Evolutionary conservation across 2,888 invertebrate species (phyloP).

Genomic region (Chirona hameri): DNA sequence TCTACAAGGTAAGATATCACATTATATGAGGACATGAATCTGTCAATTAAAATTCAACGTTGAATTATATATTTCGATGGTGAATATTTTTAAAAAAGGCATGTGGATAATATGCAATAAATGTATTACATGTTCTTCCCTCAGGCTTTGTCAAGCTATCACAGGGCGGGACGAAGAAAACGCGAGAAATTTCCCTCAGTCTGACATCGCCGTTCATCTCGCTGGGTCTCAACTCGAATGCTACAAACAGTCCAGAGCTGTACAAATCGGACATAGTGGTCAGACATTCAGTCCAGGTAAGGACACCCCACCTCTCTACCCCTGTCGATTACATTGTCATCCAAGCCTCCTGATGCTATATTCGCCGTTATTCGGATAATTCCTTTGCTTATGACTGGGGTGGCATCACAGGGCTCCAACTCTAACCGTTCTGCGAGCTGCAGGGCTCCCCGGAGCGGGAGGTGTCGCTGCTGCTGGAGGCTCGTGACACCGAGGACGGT

Average conservation of each 20-base stretch:
- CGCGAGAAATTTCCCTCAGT: background rate
- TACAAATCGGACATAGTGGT: background rate
- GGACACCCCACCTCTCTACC: background rate
- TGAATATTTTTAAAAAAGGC: too few relatives aligned
- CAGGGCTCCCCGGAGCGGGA: background rate
- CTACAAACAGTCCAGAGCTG: background rate
- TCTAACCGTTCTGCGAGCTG: background rate
- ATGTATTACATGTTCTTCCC: background rate
- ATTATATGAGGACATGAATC: too few relatives aligned
- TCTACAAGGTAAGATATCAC: background rate
- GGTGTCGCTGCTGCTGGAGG: background rate
- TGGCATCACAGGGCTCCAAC: too few relatives aligned
- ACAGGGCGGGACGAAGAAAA: background rate
- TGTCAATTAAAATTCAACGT: too few relatives aligned
- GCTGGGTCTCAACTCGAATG: background rate
- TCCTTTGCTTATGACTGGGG: too few relatives aligned
- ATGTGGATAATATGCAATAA: too few relatives aligned
- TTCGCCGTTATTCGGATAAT: too few relatives aligned
- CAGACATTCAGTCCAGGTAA: background rate
- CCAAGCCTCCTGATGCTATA: too few relatives aligned
- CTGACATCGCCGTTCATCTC: background rate
- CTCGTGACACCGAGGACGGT: background rate
- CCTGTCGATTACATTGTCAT: too few relatives aligned
- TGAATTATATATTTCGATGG: too few relatives aligned
- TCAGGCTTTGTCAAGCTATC: background rate